These are phyloP conservation scores for Parnassius mnemosyne DNA, from an alignment of 2,888 invertebrate genomes.

Conservation along the genomic window DNA sequence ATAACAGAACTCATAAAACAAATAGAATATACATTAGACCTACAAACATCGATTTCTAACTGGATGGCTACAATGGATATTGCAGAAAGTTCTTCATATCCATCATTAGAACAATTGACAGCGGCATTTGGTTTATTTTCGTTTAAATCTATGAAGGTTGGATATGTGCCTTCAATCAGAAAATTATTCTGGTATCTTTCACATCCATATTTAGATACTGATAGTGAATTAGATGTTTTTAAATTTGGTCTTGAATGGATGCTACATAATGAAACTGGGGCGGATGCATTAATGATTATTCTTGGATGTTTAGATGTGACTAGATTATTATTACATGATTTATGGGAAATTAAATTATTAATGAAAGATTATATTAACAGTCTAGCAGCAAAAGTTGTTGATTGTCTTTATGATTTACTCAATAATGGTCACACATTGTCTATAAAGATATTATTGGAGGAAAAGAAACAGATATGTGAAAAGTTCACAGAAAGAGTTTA, in stretches of 20 bases:
- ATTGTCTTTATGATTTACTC: conserved; percentile 47
- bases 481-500: conserved; percentile 57
- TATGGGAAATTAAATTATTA: conserved; percentile 46
- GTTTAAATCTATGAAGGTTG: conserved; percentile 56
- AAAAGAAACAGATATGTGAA: conserved; percentile 44
- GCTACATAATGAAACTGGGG: conserved; percentile 43
- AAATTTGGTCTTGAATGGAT: conserved; percentile 67
- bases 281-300: conserved; percentile 57
- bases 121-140: conserved; percentile 56
- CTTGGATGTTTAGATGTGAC: conserved; percentile 60
- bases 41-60: conserved; percentile 47
- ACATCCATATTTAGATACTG: conserved; percentile 56
- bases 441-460: conserved; percentile 31
- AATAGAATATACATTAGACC: conserved; percentile 57
- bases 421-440: conserved; percentile 36
- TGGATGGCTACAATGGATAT: conserved; percentile 60
- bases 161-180: conserved; percentile 49
- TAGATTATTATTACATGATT: conserved; percentile 43
- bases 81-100: conserved; percentile 54
- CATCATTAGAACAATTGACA: conserved; percentile 48
- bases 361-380: conserved; percentile 47
- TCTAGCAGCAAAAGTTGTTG: conserved; percentile 51
- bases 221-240: conserved; percentile 58
- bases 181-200: conserved; percentile 68
- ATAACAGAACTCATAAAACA: conserved; percentile 64